phyloP scores from a whole-genome alignment of 1,140 invertebrate genomes.

The Eueides isabella region DNA sequence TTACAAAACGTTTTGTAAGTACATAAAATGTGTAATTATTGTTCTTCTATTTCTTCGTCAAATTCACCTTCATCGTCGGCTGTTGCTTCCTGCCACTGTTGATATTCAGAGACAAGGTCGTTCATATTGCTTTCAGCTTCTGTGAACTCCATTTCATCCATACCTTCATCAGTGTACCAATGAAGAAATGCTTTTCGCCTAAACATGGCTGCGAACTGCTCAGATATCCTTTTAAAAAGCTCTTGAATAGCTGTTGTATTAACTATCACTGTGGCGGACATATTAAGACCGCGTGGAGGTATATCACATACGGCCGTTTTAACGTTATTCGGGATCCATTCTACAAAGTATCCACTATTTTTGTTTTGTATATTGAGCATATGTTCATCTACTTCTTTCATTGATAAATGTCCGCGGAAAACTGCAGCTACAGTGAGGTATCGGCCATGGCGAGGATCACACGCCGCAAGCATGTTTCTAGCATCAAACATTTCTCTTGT shows the following conservation, averaged over 20 bases:
- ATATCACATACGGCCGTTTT: constrained; percentile 3
- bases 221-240: constrained; percentile 6
- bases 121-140: constrained; percentile 3
- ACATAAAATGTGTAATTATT: neutral
- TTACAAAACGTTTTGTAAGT: neutral
- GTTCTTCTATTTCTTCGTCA: constrained; percentile 7
- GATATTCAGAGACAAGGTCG: neutral
- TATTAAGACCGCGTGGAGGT: constrained; percentile 1
- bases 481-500: constrained; percentile 1
- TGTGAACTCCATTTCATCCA: constrained; percentile 4
- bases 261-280: neutral
- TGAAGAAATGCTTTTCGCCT: neutral
- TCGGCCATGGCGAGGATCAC: neutral
- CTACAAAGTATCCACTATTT: neutral
- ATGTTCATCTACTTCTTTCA: constrained; percentile 13
- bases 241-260: constrained; percentile 11
- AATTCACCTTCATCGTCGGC: constrained; percentile 6
- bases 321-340: constrained; percentile 9
- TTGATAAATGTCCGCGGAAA: neutral
- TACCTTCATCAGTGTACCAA: constrained; percentile 8
- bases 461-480: neutral
- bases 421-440: neutral
- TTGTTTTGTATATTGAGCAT: neutral
- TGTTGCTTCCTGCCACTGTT: constrained; percentile 3
- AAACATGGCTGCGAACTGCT: constrained; percentile 4